Conservation (phyloP, 2,113 vertebrate genomes). For the Oncorhynchus clarkii region DNA sequence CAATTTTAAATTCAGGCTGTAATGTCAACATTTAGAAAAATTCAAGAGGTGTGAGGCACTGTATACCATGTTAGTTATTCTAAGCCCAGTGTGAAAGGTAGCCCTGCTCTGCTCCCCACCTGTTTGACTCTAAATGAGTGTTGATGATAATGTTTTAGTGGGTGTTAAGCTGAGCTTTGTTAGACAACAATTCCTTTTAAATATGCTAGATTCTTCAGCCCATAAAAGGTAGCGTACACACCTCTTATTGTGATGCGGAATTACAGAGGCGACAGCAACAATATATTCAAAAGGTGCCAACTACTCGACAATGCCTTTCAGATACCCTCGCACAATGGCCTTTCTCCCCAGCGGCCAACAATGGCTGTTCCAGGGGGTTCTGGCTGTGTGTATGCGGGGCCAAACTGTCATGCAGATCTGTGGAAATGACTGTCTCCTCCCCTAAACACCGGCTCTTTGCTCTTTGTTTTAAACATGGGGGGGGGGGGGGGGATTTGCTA, state of each 20-base stretch:
- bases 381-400: conserved; percentile 34
- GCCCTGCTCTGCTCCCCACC: background rate
- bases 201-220: conserved; percentile 46
- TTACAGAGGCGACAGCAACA: conserved; percentile 13
- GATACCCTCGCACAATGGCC: conserved; percentile 20
- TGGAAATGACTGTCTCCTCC: conserved; percentile 38
- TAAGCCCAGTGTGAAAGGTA: conserved; percentile 6
- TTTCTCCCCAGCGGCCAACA: conserved; percentile 32
- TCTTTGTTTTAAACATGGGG: conserved; percentile 45
- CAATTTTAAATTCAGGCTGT: too few species aligned
- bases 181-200: conserved; percentile 40
- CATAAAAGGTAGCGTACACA: conserved; percentile 17
- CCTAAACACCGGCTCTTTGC: conserved; percentile 32
- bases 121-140: background rate
- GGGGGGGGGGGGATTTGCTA: conserved; percentile 29
- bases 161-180: conserved; percentile 34
- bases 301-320: conserved; percentile 39
- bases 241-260: conserved; percentile 47
- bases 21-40: too few species aligned
- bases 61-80: conserved; percentile 18
- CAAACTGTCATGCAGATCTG: conserved; percentile 53
- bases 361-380: conserved; percentile 29
- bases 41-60: too few species aligned
- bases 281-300: conserved; percentile 46
- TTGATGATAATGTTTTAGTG: conserved; percentile 19